These are phyloP conservation scores for Galbula dea DNA, from an alignment of 2,113 vertebrate species.

Conservation along the genomic window DNA sequence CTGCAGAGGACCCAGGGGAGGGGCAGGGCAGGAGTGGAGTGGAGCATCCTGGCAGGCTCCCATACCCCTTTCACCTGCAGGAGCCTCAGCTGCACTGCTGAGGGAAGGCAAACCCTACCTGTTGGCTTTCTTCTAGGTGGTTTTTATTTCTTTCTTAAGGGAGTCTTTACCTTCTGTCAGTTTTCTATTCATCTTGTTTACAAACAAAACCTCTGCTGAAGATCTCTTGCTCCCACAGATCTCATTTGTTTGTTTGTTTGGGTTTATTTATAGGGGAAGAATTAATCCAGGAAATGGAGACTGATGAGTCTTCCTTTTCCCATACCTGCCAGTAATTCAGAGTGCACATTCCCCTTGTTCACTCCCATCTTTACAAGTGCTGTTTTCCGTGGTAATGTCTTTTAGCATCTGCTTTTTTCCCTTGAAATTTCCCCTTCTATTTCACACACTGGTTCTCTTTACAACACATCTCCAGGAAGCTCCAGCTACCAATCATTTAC, in stretches of 20 bases:
- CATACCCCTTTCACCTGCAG: background rate
- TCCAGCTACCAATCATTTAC: background rate
- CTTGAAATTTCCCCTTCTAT: background rate
- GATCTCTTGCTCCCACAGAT: background rate
- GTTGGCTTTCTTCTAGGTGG: background rate
- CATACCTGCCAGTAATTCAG: background rate
- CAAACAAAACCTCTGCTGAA: background rate
- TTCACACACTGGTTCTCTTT: background rate
- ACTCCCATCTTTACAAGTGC: background rate
- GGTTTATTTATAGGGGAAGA: background rate
- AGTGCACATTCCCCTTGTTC: background rate
- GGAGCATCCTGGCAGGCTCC: background rate
- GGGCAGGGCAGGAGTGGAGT: background rate
- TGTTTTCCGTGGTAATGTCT: background rate
- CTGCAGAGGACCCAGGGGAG: background rate
- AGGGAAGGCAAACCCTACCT: background rate
- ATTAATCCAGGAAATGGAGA: background rate
- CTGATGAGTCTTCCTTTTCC: background rate
- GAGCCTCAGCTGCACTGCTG: background rate
- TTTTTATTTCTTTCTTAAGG: background rate
- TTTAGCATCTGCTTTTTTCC: background rate
- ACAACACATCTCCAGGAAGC: background rate
- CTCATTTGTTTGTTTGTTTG: background rate
- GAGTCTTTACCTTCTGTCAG: background rate
- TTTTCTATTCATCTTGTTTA: background rate